phyloP scores from a whole-genome alignment of 2,888 invertebrate species.

The Nemapogon koenigi region DNA sequence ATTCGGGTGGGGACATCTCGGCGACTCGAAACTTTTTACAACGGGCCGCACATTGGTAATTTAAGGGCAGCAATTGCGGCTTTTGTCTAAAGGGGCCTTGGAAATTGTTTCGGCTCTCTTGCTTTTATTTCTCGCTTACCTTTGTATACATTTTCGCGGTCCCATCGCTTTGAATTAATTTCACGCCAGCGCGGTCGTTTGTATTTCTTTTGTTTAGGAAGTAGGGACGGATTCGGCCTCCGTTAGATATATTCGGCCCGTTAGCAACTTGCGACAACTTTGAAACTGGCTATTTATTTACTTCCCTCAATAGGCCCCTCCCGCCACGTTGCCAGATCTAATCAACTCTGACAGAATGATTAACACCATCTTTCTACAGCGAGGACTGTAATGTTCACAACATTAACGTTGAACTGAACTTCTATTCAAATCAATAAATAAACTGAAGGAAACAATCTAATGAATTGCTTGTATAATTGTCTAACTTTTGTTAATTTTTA shows the following conservation, averaged over 20 bases:
- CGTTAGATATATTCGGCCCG: constrained; percentile 43
- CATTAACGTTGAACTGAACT: constrained; percentile 1
- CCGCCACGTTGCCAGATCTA: constrained; percentile 47
- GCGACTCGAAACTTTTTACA: constrained; percentile 3
- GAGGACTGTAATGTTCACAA: constrained; percentile 3
- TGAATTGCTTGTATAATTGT: no score
- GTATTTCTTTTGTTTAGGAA: constrained; percentile 51
- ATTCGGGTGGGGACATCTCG: constrained; percentile 2
- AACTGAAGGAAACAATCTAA: no score
- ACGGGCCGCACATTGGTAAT: constrained; percentile 24
- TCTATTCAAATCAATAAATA: constrained; percentile 5
- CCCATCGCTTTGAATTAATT: constrained; percentile 55
- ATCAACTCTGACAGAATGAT: constrained; percentile 52
- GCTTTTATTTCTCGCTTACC: constrained; percentile 49
- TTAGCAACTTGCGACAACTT: constrained; percentile 52
- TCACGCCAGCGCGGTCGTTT: constrained; percentile 46
- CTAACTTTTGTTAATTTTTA: no score
- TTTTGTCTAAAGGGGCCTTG: constrained; percentile 40
- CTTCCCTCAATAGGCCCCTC: constrained; percentile 48
- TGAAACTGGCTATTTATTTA: constrained; percentile 50
- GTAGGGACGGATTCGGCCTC: constrained; percentile 19
- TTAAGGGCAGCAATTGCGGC: constrained; percentile 35
- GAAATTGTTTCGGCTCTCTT: constrained; percentile 42
- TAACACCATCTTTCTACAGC: constrained; percentile 42
- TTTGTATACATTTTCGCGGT: constrained; percentile 49